Conservation (phyloP, 2,797 vertebrate genomes). For the Ctenopoma kingsleyae region DNA sequence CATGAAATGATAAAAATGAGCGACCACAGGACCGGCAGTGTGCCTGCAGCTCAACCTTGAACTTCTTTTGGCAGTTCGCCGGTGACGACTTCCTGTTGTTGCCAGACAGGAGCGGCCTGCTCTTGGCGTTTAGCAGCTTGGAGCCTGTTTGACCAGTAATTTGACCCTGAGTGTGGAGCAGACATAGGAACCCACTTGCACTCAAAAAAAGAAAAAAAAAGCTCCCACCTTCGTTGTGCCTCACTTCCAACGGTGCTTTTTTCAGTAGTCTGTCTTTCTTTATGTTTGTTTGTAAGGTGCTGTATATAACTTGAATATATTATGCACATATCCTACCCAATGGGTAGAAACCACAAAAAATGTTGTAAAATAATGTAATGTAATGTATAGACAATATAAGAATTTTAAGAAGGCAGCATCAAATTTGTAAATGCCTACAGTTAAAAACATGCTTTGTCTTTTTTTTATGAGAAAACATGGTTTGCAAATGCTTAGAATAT, state of each 20-base stretch:
- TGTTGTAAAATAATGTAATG: constrained; percentile 95
- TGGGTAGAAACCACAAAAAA: constrained; percentile 93
- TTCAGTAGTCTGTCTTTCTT: constrained; percentile 88
- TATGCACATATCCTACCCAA: constrained; percentile 99
- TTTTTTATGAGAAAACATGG: constrained; percentile 86
- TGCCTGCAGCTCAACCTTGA: constrained; percentile 16
- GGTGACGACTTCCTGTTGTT: constrained; percentile 15
- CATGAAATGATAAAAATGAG: neutral
- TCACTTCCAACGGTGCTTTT: constrained; percentile 97
- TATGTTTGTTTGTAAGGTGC: constrained; percentile 92
- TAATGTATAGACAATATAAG: constrained; percentile 94
- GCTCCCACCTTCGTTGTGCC: constrained; percentile 93
- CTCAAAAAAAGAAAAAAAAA: constrained; percentile 67
- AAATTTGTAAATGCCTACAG: constrained; percentile 93
- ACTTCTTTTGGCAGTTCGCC: neutral
- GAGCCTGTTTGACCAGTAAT: constrained; percentile 59
- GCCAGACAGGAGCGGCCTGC: constrained; percentile 41
- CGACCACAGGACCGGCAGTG: neutral
- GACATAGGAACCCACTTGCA: constrained; percentile 87
- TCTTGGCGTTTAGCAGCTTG: constrained; percentile 28
- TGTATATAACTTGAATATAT: constrained; percentile 97
- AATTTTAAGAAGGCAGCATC: constrained; percentile 93
- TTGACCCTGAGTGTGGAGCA: constrained; percentile 75
- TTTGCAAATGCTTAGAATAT: constrained; percentile 90
- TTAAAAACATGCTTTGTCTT: constrained; percentile 84